These are phyloP conservation scores for Trichopria drosophilae DNA, from an alignment of 2,888 invertebrate genomes.

Conservation along the genomic window DNA sequence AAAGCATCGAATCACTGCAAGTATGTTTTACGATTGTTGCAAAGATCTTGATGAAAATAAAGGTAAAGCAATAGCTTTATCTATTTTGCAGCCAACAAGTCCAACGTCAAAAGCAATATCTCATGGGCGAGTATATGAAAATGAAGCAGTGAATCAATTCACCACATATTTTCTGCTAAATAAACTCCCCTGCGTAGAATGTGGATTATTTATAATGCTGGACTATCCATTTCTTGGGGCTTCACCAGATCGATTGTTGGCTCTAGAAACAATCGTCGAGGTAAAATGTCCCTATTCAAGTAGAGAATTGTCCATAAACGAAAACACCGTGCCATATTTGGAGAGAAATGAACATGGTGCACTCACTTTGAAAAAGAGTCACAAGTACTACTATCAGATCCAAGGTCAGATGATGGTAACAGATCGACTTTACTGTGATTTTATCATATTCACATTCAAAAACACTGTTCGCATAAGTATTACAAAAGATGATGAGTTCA, in stretches of 20 bases:
- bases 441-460: conserved; percentile 31
- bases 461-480: conserved; percentile 21
- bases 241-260: conserved; percentile 29
- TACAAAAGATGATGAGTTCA: conserved; percentile 29
- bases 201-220: conserved; percentile 27
- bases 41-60: not conserved
- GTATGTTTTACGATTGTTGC: conserved; percentile 8
- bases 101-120: conserved; percentile 6
- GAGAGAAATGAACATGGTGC: not conserved
- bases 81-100: not conserved
- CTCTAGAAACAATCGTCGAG: conserved; percentile 21
- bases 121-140: conserved; percentile 7
- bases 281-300: conserved; percentile 24
- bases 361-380: conserved; percentile 26
- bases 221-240: conserved; percentile 25
- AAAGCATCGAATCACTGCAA: conserved; percentile 7
- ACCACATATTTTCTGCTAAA: not conserved
- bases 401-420: conserved; percentile 36
- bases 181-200: not conserved
- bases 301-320: conserved; percentile 2
- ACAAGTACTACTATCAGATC: conserved; percentile 34
- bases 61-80: not conserved
- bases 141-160: conserved; percentile 6
- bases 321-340: conserved; percentile 10
- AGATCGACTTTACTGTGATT: conserved; percentile 27